These are phyloP conservation scores for Peromyscus nudipes DNA, from an alignment of 2,797 vertebrate genomes.

Conservation along the genomic window DNA sequence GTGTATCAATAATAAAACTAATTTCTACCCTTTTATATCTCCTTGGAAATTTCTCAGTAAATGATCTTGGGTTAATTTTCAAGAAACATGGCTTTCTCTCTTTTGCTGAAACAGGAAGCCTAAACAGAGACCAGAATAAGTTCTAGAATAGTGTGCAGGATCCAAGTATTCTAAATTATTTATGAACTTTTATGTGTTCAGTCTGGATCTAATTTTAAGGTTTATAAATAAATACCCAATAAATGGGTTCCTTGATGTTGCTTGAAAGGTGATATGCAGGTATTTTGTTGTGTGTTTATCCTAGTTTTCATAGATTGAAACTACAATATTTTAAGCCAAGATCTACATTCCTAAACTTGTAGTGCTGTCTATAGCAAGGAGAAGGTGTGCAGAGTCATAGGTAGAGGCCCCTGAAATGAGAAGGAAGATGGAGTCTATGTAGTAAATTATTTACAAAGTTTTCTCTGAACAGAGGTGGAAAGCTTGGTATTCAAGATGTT, in stretches of 20 bases:
- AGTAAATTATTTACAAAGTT: background rate
- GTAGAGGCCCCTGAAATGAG: background rate
- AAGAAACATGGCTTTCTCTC: constrained; percentile 15
- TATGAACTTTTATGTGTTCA: background rate
- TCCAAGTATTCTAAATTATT: background rate
- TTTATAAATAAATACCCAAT: background rate
- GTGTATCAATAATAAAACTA: constrained; percentile 14
- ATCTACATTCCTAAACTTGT: background rate
- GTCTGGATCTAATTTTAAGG: background rate
- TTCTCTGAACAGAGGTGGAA: constrained; percentile 17
- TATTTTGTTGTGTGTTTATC: background rate
- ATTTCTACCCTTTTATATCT: constrained; percentile 50
- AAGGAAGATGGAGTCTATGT: background rate
- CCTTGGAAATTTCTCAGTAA: background rate
- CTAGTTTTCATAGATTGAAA: background rate
- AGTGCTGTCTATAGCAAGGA: background rate
- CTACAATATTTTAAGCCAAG: background rate
- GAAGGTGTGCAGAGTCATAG: background rate
- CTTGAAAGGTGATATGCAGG: background rate
- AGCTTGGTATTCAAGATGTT: background rate
- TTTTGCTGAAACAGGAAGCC: background rate
- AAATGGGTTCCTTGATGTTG: background rate
- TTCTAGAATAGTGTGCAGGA: background rate
- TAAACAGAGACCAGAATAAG: background rate
- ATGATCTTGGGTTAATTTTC: constrained; percentile 11